phyloP scores from a whole-genome alignment of 2,797 vertebrate genomes.

The Leptatherina wallacei region DNA sequence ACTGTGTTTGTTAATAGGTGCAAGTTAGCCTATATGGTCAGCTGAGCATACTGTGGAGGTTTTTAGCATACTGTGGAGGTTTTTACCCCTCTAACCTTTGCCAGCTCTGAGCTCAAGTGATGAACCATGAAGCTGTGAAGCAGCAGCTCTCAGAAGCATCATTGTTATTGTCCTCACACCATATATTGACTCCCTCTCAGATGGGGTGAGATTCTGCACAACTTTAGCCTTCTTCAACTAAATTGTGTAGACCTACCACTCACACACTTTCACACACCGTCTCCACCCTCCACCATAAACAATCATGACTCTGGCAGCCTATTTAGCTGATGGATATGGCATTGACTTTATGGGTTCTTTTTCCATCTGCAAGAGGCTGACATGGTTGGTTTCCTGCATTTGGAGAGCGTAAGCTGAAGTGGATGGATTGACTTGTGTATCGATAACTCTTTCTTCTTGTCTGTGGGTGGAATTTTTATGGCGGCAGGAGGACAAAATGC shows the following conservation, averaged over 20 bases:
- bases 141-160: conserved; percentile 21
- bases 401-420: conserved; percentile 54
- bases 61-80: conserved; percentile 23
- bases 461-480: conserved; percentile 53
- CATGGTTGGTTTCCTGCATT: conserved; percentile 72
- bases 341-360: conserved; percentile 76
- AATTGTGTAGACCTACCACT: conserved; percentile 14
- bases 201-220: conserved; percentile 24
- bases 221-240: conserved; percentile 32
- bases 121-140: conserved; percentile 47
- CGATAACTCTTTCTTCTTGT: conserved; percentile 70
- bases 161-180: conserved; percentile 24
- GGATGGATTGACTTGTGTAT: conserved; percentile 71
- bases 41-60: conserved; percentile 7
- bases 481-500: conserved; percentile 30
- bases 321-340: conserved; percentile 76
- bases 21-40: conserved; percentile 33
- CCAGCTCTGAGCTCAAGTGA: conserved; percentile 23
- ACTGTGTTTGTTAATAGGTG: conserved; percentile 55
- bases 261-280: conserved; percentile 21
- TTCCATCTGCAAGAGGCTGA: conserved; percentile 70
- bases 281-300: conserved; percentile 61
- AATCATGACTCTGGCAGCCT: conserved; percentile 64
- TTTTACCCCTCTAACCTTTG: conserved; percentile 56
- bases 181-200: conserved; percentile 26